These are phyloP conservation scores for Caenorhabditis angaria DNA, from an alignment of 2,888 invertebrate genomes.

Conservation along the genomic window DNA sequence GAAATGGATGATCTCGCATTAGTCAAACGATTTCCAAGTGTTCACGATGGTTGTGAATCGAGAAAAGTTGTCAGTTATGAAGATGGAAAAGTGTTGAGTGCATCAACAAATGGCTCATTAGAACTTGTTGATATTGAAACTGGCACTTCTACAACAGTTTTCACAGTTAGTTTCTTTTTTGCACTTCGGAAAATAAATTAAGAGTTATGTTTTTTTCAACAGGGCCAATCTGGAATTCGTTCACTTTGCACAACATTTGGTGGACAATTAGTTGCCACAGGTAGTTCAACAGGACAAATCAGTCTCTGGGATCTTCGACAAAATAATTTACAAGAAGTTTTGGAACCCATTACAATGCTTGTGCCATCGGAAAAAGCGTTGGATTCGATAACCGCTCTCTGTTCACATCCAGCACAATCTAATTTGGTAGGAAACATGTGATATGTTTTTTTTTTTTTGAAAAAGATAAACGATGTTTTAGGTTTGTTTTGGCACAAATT, in stretches of 20 bases:
- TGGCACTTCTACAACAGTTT: constrained; percentile 17
- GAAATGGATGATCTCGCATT: constrained; percentile 23
- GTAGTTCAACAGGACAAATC: constrained; percentile 37
- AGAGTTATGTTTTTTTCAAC: no score
- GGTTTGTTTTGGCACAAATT: constrained; percentile 48
- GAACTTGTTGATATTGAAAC: constrained; percentile 28
- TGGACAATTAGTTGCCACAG: constrained; percentile 25
- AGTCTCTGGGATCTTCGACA: constrained; percentile 39
- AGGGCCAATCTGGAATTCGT: constrained; percentile 35
- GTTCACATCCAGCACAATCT: constrained; percentile 63
- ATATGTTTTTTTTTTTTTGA: neutral
- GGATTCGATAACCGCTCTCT: constrained; percentile 58
- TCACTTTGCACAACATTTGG: constrained; percentile 36
- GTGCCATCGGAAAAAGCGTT: constrained; percentile 46
- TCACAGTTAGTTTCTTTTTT: constrained; percentile 8
- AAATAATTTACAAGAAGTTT: constrained; percentile 8
- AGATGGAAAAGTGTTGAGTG: constrained; percentile 18
- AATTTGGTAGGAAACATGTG: constrained; percentile 52
- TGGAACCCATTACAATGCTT: constrained; percentile 20
- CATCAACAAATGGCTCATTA: constrained; percentile 25
- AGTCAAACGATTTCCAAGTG: constrained; percentile 20
- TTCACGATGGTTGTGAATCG: constrained; percentile 28
- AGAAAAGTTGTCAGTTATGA: constrained; percentile 17
- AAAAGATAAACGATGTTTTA: constrained; percentile 6
- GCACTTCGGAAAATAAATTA: neutral